Percentiles rank a stretch among this genome's conserved stretches.
phyloP scores from a whole-genome alignment of 2,797 vertebrate genomes.

The Phataginus tetradactyla region DNA sequence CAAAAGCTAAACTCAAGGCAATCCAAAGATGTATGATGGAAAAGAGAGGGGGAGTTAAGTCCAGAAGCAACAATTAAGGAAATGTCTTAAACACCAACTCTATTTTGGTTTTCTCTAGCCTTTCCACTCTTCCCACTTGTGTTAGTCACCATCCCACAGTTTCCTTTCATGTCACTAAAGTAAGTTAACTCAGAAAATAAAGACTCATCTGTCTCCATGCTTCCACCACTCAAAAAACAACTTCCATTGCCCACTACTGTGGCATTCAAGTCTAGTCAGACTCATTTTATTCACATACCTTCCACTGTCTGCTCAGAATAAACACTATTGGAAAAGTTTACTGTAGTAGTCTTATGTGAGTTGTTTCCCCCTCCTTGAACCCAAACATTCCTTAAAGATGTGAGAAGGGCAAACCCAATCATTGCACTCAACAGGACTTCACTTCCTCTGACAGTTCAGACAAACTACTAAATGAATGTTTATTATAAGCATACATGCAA shows the following conservation, averaged over 20 bases:
- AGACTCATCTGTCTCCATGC: conserved; percentile 55
- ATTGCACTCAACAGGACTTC: not conserved
- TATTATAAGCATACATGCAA: conserved; percentile 21
- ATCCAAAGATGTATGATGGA: conserved; percentile 66
- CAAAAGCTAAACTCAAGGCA: conserved; percentile 31
- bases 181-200: conserved; percentile 74
- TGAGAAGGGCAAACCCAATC: conserved; percentile 57
- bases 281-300: not conserved
- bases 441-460: conserved; percentile 43
- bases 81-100: conserved; percentile 80
- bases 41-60: conserved; percentile 77
- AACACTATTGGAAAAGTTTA: conserved; percentile 65
- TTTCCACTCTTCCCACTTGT: conserved; percentile 82
- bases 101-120: conserved; percentile 83
- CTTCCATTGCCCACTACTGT: not conserved
- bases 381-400: conserved; percentile 43
- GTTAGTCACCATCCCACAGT: conserved; percentile 84
- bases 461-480: conserved; percentile 64
- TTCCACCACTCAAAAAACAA: conserved; percentile 67
- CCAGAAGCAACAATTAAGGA: conserved; percentile 78
- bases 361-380: conserved; percentile 8
- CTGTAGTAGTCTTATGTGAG: conserved; percentile 43
- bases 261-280: conserved; percentile 67
- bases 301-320: conserved; percentile 36
- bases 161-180: conserved; percentile 82